Evolutionary conservation across 2,113 vertebrate species (phyloP).

Genomic region (Channa argus): DNA sequence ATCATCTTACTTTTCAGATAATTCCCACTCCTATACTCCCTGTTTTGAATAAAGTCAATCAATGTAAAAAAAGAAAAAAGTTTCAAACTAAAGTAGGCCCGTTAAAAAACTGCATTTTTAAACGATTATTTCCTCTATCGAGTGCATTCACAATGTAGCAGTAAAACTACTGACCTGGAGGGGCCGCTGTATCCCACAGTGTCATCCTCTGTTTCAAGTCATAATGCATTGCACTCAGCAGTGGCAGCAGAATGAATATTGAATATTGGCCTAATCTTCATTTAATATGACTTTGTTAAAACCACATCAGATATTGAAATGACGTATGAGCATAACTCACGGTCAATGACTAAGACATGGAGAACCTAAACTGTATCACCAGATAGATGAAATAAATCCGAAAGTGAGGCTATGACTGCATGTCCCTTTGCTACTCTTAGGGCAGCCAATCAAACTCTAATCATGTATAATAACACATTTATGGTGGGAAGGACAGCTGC

Average conservation of each 20-base stretch:
- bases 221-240: no score
- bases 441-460: constrained; percentile 36
- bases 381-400: constrained; percentile 30
- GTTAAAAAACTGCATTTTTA: no score
- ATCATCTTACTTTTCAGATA: background rate
- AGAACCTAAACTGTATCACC: constrained; percentile 5
- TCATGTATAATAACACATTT: constrained; percentile 33
- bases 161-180: constrained; percentile 39
- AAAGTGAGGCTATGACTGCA: background rate
- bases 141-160: background rate
- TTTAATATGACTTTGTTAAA: no score
- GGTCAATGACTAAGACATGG: constrained; percentile 29
- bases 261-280: no score
- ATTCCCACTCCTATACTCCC: background rate
- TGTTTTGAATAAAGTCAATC: background rate
- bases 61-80: no score
- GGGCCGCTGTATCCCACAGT: constrained; percentile 60
- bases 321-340: constrained; percentile 4
- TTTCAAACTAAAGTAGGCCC: no score
- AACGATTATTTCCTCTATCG: no score
- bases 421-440: constrained; percentile 4
- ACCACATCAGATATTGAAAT: constrained; percentile 1
- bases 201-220: background rate
- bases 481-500: constrained; percentile 30
- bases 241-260: no score